Evolutionary conservation across 2,888 invertebrate species (phyloP).

Genomic region (Argyresthia albistria): DNA sequence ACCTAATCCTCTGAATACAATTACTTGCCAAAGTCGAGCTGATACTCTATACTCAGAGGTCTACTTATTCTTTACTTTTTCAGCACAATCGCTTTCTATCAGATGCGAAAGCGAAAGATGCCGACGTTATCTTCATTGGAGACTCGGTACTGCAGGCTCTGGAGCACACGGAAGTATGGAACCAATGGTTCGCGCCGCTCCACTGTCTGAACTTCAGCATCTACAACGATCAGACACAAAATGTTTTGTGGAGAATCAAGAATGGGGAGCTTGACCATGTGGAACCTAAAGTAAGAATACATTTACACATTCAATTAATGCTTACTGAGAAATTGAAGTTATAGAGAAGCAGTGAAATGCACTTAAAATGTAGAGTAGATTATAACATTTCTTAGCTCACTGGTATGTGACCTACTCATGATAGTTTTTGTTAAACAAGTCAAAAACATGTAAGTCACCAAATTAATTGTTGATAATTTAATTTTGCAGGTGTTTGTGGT

Average conservation of each 20-base stretch:
- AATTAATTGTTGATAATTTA: neutral
- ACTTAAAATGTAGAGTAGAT: too few relatives aligned
- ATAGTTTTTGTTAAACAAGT: too few relatives aligned
- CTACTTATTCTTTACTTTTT: slow-evolving; percentile 22
- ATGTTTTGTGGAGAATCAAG: slow-evolving; percentile 90
- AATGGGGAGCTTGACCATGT: slow-evolving; percentile 93
- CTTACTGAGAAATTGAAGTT: neutral
- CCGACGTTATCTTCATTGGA: slow-evolving; percentile 92
- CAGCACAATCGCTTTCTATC: slow-evolving; percentile 89
- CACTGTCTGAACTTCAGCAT: slow-evolving; percentile 95
- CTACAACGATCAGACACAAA: slow-evolving; percentile 88
- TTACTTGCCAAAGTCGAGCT: neutral
- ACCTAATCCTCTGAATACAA: neutral
- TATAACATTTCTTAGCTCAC: too few relatives aligned
- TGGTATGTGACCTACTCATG: too few relatives aligned
- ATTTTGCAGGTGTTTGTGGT: slow-evolving; percentile 83
- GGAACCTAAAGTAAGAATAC: slow-evolving; percentile 81
- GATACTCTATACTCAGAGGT: neutral
- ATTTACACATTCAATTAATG: neutral
- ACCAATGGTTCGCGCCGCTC: slow-evolving; percentile 90
- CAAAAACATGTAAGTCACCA: too few relatives aligned
- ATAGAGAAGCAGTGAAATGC: neutral
- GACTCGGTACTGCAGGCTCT: slow-evolving; percentile 90
- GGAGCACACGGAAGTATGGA: slow-evolving; percentile 90
- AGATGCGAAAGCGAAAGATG: slow-evolving; percentile 91